phyloP scores from a whole-genome alignment of 1,140 invertebrate genomes.

The Pseudomyrmex gracilis region DNA sequence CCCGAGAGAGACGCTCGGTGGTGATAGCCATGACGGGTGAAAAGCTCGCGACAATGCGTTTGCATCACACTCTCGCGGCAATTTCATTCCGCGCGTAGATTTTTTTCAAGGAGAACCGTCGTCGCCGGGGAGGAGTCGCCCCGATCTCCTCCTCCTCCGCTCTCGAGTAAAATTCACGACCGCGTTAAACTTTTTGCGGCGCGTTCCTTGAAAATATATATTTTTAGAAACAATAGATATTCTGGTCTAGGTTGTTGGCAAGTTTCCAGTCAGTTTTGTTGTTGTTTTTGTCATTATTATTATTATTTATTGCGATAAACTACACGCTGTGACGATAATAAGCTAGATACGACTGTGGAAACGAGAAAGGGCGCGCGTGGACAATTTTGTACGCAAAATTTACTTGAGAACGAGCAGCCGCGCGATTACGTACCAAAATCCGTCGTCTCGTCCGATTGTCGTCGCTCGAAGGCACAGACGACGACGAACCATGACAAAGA shows the following conservation, averaged over 20 bases:
- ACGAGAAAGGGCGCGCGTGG: not conserved
- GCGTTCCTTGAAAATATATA: too few species aligned
- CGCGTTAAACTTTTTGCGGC: too few species aligned
- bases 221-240: too few species aligned
- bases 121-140: not conserved
- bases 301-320: constrained; percentile 16
- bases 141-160: not conserved
- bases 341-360: constrained; percentile 5
- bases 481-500: constrained; percentile 17
- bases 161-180: not conserved
- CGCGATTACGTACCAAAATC: not conserved
- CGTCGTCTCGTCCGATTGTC: constrained; percentile 17
- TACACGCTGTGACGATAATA: constrained; percentile 1
- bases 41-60: constrained; percentile 54
- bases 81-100: constrained; percentile 41
- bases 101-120: constrained; percentile 57
- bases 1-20: not conserved
- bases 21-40: constrained; percentile 37
- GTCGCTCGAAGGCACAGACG: constrained; percentile 10
- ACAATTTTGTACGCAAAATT: constrained; percentile 10
- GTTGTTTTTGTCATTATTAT: too few species aligned
- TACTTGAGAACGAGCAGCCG: not conserved
- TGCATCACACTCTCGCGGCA: constrained; percentile 34
- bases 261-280: not conserved
- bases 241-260: too few species aligned